These are phyloP conservation scores for Phrynosoma platyrhinos DNA, from an alignment of 2,113 vertebrate species.

Conservation along the genomic window DNA sequence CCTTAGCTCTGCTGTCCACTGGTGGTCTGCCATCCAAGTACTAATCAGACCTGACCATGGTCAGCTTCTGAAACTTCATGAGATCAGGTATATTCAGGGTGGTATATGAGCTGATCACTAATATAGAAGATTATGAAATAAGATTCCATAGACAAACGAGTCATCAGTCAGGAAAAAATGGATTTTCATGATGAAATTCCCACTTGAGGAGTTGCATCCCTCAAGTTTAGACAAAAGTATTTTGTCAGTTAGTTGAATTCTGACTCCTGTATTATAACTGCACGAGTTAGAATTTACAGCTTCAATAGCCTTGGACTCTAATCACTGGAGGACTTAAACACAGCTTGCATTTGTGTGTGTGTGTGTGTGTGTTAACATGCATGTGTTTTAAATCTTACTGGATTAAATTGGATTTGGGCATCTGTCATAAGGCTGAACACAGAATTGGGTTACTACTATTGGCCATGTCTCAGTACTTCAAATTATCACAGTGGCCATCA, in stretches of 20 bases:
- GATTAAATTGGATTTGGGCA: background rate
- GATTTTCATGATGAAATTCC: background rate
- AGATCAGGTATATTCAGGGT: no score
- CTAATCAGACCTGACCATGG: no score
- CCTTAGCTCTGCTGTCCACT: no score
- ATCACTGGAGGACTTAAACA: background rate
- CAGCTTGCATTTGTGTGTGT: fast-evolving
- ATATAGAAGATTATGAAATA: no score
- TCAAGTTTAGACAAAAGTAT: background rate
- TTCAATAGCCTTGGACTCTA: constrained; percentile 35
- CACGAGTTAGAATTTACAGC: background rate
- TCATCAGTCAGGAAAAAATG: no score
- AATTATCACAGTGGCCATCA: background rate
- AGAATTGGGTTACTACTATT: background rate
- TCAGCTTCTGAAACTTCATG: no score
- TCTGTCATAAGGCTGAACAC: background rate
- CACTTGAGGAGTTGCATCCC: background rate
- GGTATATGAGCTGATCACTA: no score
- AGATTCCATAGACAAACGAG: no score
- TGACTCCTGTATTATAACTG: background rate
- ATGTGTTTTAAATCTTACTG: background rate
- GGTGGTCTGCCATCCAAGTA: no score
- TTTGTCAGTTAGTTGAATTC: background rate
- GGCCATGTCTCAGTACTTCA: background rate
- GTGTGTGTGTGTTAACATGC: background rate